These are phyloP conservation scores for Terrapene triunguis DNA, from an alignment of 2,113 vertebrate species.

Conservation along the genomic window DNA sequence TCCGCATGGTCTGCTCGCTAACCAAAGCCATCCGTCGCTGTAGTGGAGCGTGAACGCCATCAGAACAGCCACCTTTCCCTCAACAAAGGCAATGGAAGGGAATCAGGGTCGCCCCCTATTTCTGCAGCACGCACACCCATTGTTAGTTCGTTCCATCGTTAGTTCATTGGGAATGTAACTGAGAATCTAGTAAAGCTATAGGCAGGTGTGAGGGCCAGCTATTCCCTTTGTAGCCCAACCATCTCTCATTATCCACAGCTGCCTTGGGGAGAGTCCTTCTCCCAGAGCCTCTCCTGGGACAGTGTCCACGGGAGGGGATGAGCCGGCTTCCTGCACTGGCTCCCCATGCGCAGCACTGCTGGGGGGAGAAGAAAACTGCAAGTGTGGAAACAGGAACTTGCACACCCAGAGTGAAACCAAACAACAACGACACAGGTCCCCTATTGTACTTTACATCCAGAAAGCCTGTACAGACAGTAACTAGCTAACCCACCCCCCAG, in stretches of 20 bases:
- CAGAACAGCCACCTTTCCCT: not conserved
- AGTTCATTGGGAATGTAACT: rapidly evolving
- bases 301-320: too few species aligned
- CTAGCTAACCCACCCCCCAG: not conserved
- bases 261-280: not conserved
- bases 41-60: not conserved
- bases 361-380: not conserved
- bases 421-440: not conserved
- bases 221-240: not conserved
- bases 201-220: not conserved
- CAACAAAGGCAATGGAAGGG: not conserved
- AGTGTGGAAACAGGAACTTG: not conserved
- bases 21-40: not conserved
- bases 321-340: not conserved
- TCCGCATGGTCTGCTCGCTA: not conserved
- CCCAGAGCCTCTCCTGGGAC: not conserved
- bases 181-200: not conserved
- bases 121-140: not conserved
- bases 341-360: not conserved
- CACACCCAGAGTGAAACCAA: not conserved
- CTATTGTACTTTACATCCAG: not conserved
- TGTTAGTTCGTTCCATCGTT: not conserved
- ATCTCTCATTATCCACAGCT: not conserved
- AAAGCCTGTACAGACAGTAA: not conserved
- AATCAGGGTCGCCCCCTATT: not conserved